These are phyloP conservation scores for Yponomeuta evonymella DNA, from an alignment of 2,888 invertebrate species.

Conservation along the genomic window DNA sequence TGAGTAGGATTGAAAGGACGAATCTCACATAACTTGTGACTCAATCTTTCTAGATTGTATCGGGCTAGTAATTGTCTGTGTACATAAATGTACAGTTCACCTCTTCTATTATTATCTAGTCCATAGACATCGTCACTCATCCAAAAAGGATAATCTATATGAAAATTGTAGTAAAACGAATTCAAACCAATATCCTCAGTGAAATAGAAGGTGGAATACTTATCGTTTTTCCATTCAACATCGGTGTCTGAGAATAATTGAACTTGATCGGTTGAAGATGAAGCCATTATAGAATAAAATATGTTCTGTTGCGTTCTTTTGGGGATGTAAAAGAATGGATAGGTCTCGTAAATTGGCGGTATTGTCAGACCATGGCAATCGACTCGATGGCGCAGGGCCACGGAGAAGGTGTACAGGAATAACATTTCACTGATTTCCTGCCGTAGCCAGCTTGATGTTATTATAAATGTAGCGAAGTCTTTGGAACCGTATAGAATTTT, in stretches of 20 bases:
- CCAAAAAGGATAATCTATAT: slow-evolving; percentile 59
- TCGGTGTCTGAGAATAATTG: neutral
- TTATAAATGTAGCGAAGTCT: slow-evolving; percentile 71
- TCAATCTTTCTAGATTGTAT: slow-evolving; percentile 80
- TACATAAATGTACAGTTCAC: slow-evolving; percentile 73
- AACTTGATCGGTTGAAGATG: neutral
- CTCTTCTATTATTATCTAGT: slow-evolving; percentile 64
- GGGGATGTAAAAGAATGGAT: slow-evolving; percentile 73
- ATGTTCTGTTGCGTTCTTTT: slow-evolving; percentile 33
- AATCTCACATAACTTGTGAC: slow-evolving; percentile 74
- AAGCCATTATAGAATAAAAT: neutral
- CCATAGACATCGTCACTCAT: slow-evolving; percentile 60
- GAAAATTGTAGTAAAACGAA: slow-evolving; percentile 47
- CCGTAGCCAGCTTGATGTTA: slow-evolving; percentile 72
- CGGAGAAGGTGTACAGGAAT: slow-evolving; percentile 42
- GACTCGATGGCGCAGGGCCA: slow-evolving; percentile 36
- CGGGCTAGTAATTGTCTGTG: slow-evolving; percentile 79
- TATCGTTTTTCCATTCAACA: neutral
- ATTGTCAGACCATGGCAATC: slow-evolving; percentile 34
- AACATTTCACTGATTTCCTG: slow-evolving; percentile 45
- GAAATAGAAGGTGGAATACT: slow-evolving; percentile 40
- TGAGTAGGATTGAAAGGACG: slow-evolving; percentile 26
- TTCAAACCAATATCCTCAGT: slow-evolving; percentile 68
- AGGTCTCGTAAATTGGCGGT: slow-evolving; percentile 48
- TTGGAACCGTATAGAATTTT: slow-evolving; percentile 70